These are phyloP conservation scores for Varanus komodoensis DNA, from an alignment of 2,113 vertebrate species.

Conservation along the genomic window DNA sequence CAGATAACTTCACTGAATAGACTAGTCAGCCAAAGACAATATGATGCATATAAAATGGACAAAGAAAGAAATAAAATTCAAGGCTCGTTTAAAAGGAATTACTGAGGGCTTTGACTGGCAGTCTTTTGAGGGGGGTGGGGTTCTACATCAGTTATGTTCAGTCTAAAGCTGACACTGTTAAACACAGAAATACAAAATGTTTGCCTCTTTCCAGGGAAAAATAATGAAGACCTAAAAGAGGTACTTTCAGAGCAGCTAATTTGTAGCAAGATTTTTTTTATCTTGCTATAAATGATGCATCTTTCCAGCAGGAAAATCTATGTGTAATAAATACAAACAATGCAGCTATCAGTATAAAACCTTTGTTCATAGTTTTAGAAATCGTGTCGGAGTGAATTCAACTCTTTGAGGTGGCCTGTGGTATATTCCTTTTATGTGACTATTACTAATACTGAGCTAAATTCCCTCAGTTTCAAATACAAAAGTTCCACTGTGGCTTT, in stretches of 20 bases:
- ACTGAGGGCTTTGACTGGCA: neutral
- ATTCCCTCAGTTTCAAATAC: neutral
- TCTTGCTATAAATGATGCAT: neutral
- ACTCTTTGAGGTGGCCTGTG: neutral
- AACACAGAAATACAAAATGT: neutral
- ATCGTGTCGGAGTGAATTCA: neutral
- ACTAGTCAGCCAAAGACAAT: neutral
- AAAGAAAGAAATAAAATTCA: neutral
- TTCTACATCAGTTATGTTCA: constrained; percentile 11
- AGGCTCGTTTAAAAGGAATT: neutral
- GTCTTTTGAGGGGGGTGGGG: neutral
- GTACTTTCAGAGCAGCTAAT: neutral
- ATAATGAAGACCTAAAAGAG: constrained; percentile 5
- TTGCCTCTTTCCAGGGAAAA: constrained; percentile 12
- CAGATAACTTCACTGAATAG: neutral
- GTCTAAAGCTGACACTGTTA: neutral
- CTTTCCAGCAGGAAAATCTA: neutral
- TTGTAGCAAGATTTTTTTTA: neutral
- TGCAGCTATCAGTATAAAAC: neutral
- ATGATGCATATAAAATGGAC: constrained; percentile 9
- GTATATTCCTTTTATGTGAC: neutral
- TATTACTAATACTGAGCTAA: neutral
- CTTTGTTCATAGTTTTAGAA: neutral
- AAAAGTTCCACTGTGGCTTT: too few species aligned
- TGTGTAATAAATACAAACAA: constrained; percentile 19